Evolutionary conservation across 1,140 invertebrate species (phyloP).

Genomic region (Cydia splendana): DNA sequence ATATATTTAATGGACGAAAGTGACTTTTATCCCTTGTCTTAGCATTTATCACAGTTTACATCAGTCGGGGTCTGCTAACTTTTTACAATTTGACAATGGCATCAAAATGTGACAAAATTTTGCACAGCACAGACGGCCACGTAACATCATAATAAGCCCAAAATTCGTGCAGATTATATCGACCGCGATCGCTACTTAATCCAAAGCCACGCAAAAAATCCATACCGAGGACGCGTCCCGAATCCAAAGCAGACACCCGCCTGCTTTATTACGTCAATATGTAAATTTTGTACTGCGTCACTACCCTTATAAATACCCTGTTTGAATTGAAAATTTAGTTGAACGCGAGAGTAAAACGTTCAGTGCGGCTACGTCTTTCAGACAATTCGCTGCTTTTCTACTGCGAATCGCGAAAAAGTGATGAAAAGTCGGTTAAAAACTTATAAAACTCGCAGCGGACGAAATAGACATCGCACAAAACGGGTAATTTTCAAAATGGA

Average conservation of each 20-base stretch:
- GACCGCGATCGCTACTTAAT: neutral
- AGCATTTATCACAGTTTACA: too few species aligned
- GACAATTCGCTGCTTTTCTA: conserved; percentile 64
- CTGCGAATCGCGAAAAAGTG: conserved; percentile 34
- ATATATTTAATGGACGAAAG: too few species aligned
- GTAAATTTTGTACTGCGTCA: conserved; percentile 78
- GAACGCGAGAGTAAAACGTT: conserved; percentile 61
- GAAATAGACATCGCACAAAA: neutral
- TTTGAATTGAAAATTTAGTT: conserved; percentile 79
- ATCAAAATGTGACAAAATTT: neutral
- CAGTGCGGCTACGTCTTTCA: conserved; percentile 75
- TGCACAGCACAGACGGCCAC: neutral
- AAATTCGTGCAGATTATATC: neutral
- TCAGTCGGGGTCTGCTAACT: neutral
- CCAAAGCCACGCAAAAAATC: conserved; percentile 37
- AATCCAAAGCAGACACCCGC: conserved; percentile 73
- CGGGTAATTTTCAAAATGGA: neutral
- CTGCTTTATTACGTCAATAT: conserved; percentile 77
- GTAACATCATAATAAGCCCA: neutral
- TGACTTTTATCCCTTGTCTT: too few species aligned
- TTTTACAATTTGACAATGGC: too few species aligned
- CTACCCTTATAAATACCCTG: conserved; percentile 78
- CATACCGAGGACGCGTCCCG: conserved; percentile 44
- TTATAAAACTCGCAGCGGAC: neutral
- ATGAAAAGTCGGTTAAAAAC: conserved; percentile 32